phyloP scores from a whole-genome alignment of 2,888 invertebrate genomes.

The Steinernema scapterisci region DNA sequence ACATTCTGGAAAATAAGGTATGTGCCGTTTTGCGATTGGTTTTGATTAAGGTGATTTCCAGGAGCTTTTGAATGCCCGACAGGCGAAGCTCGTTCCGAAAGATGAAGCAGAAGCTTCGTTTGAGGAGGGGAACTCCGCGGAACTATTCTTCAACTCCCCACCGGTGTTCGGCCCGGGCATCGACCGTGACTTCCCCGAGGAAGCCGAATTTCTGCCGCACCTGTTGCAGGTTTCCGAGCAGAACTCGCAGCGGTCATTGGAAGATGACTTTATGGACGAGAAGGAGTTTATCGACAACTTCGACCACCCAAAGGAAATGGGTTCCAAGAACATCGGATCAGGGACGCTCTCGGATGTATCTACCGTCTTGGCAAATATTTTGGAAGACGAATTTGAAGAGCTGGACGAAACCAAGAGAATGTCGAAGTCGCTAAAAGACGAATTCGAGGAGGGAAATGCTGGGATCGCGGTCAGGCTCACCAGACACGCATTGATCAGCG shows the following conservation, averaged over 20 bases:
- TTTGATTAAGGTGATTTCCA: not conserved
- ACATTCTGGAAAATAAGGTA: not conserved
- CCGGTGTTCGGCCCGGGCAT: no score
- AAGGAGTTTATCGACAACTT: no score
- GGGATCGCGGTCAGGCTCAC: constrained; percentile 2
- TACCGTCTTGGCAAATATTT: not conserved
- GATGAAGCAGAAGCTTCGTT: not conserved
- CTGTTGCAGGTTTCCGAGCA: no score
- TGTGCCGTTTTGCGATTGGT: not conserved
- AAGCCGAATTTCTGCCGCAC: no score
- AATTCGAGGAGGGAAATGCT: constrained; percentile 12
- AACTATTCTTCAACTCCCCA: no score
- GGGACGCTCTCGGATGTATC: not conserved
- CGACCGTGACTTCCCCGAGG: no score
- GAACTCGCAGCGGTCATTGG: no score
- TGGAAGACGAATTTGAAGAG: not conserved
- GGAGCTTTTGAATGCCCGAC: not conserved
- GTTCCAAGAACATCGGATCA: no score
- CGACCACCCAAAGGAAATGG: no score
- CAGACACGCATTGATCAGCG: not conserved
- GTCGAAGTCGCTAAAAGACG: constrained; percentile 4
- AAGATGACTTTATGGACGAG: no score
- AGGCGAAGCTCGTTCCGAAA: not conserved
- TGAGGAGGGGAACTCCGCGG: no score
- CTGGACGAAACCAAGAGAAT: not conserved